A percentile compares a stretch with the other conserved stretches of the same genome.
These are phyloP conservation scores for Proales similis DNA, from an alignment of 1,140 invertebrate genomes.

Conservation along the genomic window DNA sequence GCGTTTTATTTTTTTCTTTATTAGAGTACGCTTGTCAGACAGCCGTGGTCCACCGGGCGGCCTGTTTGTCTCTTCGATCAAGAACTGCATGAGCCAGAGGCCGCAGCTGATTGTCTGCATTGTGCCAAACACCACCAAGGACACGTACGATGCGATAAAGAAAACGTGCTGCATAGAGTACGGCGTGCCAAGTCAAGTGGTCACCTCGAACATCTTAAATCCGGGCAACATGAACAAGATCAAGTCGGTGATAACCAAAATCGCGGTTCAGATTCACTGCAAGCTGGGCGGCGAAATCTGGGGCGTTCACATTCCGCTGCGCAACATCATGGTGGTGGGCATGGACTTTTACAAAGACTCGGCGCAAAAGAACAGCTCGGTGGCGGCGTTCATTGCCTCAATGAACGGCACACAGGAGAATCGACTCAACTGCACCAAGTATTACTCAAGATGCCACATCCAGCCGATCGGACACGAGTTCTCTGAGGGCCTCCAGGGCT, in stretches of 20 bases:
- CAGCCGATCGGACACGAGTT: constrained; percentile 15
- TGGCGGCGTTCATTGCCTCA: constrained; percentile 75
- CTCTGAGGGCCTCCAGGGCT: neutral
- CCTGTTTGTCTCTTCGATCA: constrained; percentile 9
- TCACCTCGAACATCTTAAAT: constrained; percentile 43
- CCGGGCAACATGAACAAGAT: constrained; percentile 40
- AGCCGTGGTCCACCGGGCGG: constrained; percentile 8
- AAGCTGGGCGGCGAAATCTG: constrained; percentile 87
- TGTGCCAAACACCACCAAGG: constrained; percentile 49
- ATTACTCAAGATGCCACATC: constrained; percentile 32
- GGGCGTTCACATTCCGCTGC: constrained; percentile 67
- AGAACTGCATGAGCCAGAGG: constrained; percentile 7
- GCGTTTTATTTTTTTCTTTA: too few relatives aligned
- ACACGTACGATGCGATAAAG: constrained; percentile 28
- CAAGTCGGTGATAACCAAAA: constrained; percentile 70
- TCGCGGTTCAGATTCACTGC: constrained; percentile 85
- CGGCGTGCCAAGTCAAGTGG: constrained; percentile 25
- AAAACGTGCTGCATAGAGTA: constrained; percentile 15
- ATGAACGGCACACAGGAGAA: constrained; percentile 66
- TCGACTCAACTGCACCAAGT: constrained; percentile 59
- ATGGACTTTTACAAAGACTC: constrained; percentile 35
- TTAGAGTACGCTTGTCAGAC: too few relatives aligned
- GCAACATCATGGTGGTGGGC: constrained; percentile 30
- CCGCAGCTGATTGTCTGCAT: constrained; percentile 59
- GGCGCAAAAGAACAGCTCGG: constrained; percentile 57